Base-by-base conservation (phyloP, 2,888 invertebrate species). In the Mimas tiliae region DNA sequence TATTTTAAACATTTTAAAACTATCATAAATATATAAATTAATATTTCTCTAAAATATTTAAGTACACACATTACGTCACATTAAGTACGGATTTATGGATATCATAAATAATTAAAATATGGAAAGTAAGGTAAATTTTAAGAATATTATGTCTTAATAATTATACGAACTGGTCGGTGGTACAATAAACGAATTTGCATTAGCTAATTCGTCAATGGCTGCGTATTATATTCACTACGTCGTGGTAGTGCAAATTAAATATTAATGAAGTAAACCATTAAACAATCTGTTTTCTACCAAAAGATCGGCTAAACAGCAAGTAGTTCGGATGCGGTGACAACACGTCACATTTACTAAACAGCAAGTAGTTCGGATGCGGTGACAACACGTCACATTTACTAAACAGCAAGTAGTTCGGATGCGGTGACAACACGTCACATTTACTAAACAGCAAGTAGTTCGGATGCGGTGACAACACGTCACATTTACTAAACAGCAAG, bases 121-220 rank as follows among this genome's bases (percentile, higher is more conserved):
- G 55, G 4, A 27, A 27, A 27, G 27, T 27, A 27, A n/a, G n/a
- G 27, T 27, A 27, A 27, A 27, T 27, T 3, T 27, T 27, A 27
- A 4, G 1, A 4, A 27, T 27, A 4, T 27, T 27, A n/a, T n/a
- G 8, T 53, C 53, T 53, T 53, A 53, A 12, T 42, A 58, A 19
- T 38, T 58, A 58, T 58, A 58, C 19, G 58, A 58, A 58, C 58
- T 58, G 58, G 58, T 58, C 58, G 58, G 58, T 58, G 58, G 58
- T 58, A 63, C n/a, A n/a, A 33, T 52, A 66, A 34, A 27, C n/a
- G 53, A 27, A 58, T 34, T 16, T n/a, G n/a, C 16, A 8, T 34
- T 55, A 55, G 8, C 0, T 38, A 16, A 16, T 12, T 11, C 38
- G 6, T 33, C n/a, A 33, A 33, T 33, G 53, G n/a, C 8, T n/a